phyloP scores from a whole-genome alignment of 2,797 vertebrate genomes.

The Neostethus bicornis region DNA sequence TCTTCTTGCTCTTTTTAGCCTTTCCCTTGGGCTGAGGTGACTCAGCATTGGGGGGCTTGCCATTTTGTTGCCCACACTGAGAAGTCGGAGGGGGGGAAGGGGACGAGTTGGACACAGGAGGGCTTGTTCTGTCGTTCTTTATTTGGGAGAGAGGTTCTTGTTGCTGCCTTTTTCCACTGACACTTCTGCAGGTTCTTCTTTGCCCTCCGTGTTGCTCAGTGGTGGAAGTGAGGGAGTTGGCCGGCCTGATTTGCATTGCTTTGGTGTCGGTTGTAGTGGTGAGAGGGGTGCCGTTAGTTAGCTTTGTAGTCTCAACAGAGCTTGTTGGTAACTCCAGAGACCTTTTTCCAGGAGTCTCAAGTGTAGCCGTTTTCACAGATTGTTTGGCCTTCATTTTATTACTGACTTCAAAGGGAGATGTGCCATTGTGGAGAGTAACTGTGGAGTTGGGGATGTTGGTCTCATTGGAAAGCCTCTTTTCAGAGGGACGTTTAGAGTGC shows the following conservation, averaged over 20 bases:
- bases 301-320: constrained; percentile 43
- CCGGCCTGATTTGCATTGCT: constrained; percentile 54
- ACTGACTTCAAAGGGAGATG: constrained; percentile 78
- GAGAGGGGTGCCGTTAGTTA: constrained; percentile 56
- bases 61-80: constrained; percentile 80
- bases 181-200: constrained; percentile 71
- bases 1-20: constrained; percentile 96
- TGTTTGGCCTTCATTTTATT: constrained; percentile 83
- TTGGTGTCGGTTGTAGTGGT: constrained; percentile 64
- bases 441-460: constrained; percentile 72
- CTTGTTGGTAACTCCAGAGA: constrained; percentile 71
- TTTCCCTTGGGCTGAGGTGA: constrained; percentile 93
- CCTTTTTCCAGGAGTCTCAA: constrained; percentile 73
- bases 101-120: constrained; percentile 70
- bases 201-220: constrained; percentile 83
- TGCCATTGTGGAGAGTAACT: constrained; percentile 76
- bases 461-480: constrained; percentile 81
- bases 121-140: constrained; percentile 83
- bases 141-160: constrained; percentile 67
- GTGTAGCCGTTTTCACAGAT: constrained; percentile 52
- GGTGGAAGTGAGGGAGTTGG: constrained; percentile 65
- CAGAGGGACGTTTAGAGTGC: constrained; percentile 76
- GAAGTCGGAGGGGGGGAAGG: constrained; percentile 69
- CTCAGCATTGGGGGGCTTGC: constrained; percentile 81
- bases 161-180: constrained; percentile 82